These are phyloP conservation scores for Pyrrhosoma nymphula DNA, from an alignment of 2,888 invertebrate genomes.

Conservation along the genomic window DNA sequence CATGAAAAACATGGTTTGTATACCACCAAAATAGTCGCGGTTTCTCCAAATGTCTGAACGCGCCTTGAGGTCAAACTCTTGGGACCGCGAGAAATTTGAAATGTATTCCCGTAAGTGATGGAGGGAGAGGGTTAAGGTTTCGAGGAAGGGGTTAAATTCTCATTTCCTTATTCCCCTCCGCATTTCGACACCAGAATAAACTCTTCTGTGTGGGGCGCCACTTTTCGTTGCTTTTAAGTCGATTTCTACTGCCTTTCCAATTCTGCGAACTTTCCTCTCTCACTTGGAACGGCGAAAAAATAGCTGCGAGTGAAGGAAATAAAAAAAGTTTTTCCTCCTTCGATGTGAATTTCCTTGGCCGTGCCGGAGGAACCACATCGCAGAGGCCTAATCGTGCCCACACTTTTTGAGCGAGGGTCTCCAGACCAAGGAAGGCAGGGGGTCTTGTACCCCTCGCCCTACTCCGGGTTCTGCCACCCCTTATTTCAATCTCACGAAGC, in stretches of 20 bases:
- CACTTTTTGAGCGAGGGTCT: no score
- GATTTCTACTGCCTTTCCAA: conserved; percentile 21
- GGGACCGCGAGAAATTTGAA: background rate
- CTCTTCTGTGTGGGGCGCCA: background rate
- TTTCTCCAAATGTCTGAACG: background rate
- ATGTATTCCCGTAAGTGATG: background rate
- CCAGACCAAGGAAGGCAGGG: background rate
- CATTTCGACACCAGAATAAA: background rate
- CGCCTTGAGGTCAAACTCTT: background rate
- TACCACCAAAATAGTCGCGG: background rate
- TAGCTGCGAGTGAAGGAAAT: background rate
- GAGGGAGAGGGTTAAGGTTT: background rate
- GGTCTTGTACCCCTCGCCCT: background rate
- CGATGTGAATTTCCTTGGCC: no score
- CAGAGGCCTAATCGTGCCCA: no score
- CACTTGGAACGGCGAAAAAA: background rate
- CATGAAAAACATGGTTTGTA: no score
- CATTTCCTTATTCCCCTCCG: background rate
- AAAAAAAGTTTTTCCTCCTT: background rate
- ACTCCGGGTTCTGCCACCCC: background rate
- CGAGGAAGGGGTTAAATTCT: background rate
- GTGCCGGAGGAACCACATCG: no score
- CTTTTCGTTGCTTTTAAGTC: background rate
- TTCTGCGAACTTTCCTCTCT: background rate
- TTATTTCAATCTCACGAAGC: no score